Conservation (phyloP, 2,113 vertebrate species). For the Stigmatopora nigra region DNA sequence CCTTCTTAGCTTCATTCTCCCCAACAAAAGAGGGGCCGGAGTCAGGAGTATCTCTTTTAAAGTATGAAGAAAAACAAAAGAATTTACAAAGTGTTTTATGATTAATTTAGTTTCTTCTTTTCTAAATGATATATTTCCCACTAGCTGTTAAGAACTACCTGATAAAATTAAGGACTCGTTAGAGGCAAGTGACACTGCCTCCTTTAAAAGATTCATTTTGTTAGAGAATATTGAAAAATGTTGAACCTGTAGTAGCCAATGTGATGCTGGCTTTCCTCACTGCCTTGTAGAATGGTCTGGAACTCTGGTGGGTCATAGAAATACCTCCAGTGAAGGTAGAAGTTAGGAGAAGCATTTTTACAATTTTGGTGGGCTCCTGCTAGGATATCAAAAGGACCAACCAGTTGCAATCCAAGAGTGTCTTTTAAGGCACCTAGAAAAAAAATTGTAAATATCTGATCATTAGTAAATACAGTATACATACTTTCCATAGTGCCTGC, state of each 20-base stretch:
- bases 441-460: not conserved
- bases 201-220: not conserved
- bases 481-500: not conserved
- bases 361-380: constrained; percentile 78
- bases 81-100: not conserved
- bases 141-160: not conserved
- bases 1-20: constrained; percentile 85
- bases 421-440: constrained; percentile 76
- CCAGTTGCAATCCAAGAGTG: constrained; percentile 79
- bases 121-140: not conserved
- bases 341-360: constrained; percentile 71
- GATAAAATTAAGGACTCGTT: not conserved
- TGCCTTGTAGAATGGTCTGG: constrained; percentile 83
- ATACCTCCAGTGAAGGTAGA: constrained; percentile 89
- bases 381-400: constrained; percentile 91
- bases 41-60: constrained; percentile 82
- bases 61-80: constrained; percentile 12
- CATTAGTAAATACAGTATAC: not conserved
- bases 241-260: constrained; percentile 94
- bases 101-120: not conserved
- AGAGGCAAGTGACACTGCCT: not conserved
- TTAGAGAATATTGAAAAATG: not conserved
- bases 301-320: constrained; percentile 97
- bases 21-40: constrained; percentile 84
- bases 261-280: constrained; percentile 80